Conservation (phyloP, 2,888 invertebrate genomes). For the Mycogona germanica region DNA sequence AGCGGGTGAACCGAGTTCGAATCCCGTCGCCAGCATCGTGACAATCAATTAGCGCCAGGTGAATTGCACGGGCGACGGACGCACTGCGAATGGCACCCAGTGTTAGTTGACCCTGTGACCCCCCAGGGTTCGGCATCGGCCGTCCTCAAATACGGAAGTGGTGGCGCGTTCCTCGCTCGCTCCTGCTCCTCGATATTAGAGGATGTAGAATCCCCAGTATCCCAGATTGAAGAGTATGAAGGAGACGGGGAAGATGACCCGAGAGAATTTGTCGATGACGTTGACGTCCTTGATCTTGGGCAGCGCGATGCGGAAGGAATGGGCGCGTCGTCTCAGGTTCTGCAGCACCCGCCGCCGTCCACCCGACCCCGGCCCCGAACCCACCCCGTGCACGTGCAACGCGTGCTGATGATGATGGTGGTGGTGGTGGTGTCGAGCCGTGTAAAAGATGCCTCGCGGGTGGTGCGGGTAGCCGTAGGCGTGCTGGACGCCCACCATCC, state of each 20-base stretch:
- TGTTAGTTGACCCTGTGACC: too few relatives aligned
- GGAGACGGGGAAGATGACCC: constrained; percentile 89
- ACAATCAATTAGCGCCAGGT: too few relatives aligned
- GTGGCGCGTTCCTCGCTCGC: too few relatives aligned
- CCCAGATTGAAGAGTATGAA: constrained; percentile 90
- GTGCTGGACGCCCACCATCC: constrained; percentile 47
- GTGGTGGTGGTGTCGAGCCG: constrained; percentile 27
- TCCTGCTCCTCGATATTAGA: constrained; percentile 4
- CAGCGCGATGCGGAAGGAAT: constrained; percentile 75
- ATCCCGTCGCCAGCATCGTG: too few relatives aligned
- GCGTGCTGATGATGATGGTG: too few relatives aligned
- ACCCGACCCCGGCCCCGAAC: constrained; percentile 19
- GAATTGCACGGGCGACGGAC: too few relatives aligned
- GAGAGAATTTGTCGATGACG: constrained; percentile 93
- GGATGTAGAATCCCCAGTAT: constrained; percentile 88
- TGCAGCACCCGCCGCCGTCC: constrained; percentile 46
- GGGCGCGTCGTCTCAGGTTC: constrained; percentile 68
- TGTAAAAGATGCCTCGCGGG: constrained; percentile 43
- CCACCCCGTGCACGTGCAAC: too few relatives aligned
- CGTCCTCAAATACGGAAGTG: too few relatives aligned
- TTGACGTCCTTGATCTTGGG: constrained; percentile 97
- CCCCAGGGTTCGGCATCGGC: too few relatives aligned
- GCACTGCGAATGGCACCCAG: too few relatives aligned
- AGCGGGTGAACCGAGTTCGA: too few relatives aligned
- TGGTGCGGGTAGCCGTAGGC: constrained; percentile 26